These are phyloP conservation scores for Indicator maculatus DNA, from an alignment of 2,113 vertebrate species.

Conservation along the genomic window DNA sequence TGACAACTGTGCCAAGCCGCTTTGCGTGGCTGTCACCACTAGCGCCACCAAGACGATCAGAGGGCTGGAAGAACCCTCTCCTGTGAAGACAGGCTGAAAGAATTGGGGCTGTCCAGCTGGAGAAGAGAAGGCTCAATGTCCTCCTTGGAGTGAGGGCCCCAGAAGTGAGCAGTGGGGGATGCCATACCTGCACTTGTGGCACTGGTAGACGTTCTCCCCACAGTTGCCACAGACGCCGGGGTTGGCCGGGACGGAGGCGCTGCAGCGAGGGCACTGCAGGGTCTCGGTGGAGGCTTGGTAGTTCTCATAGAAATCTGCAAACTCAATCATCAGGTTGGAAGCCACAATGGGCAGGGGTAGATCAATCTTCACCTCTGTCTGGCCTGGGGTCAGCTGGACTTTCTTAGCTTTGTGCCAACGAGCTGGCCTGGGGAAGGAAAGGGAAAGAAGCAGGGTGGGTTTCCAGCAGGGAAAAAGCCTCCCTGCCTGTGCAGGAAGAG, in stretches of 20 bases:
- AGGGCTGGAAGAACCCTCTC: too few species aligned
- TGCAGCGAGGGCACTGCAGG: conserved; percentile 96
- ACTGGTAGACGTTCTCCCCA: conserved; percentile 97
- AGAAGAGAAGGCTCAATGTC: too few species aligned
- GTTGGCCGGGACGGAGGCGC: conserved; percentile 96
- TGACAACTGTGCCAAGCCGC: too few species aligned
- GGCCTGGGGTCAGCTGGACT: conserved; percentile 93
- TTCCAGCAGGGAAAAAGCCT: background rate
- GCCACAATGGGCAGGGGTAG: conserved; percentile 95
- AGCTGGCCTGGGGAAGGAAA: conserved; percentile 81
- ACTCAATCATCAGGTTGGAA: conserved; percentile 98
- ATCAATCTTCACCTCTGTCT: conserved; percentile 98
- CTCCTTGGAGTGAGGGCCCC: too few species aligned
- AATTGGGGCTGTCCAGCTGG: too few species aligned
- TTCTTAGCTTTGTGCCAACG: conserved; percentile 99
- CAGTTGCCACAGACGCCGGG: conserved; percentile 98
- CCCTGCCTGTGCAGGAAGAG: background rate
- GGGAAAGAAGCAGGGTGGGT: too few species aligned
- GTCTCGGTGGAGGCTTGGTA: conserved; percentile 98
- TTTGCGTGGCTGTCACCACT: too few species aligned
- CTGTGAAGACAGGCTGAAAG: too few species aligned
- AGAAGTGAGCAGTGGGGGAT: background rate
- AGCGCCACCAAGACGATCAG: too few species aligned
- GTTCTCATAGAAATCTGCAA: conserved; percentile 98
- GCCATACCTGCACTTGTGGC: conserved; percentile 95